Evolutionary conservation across 1,140 invertebrate genomes (phyloP).

Genomic region (Copidosoma floridanum): DNA sequence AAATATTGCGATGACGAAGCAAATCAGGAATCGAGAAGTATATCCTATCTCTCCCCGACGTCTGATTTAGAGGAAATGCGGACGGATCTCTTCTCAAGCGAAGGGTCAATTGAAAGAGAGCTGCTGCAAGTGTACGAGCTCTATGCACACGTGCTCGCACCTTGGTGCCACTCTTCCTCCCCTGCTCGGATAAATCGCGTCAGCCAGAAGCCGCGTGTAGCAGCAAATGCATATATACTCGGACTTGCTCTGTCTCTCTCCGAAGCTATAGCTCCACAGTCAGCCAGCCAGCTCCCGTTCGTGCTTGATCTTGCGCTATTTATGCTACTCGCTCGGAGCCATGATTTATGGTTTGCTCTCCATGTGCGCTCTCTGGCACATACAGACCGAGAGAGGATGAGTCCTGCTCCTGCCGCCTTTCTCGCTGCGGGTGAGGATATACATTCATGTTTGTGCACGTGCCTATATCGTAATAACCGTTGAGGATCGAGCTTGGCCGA

Average conservation of each 20-base stretch:
- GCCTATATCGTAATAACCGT: constrained; percentile 6
- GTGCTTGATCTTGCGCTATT: constrained; percentile 34
- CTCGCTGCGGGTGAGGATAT: too few relatives aligned
- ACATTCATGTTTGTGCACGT: not conserved
- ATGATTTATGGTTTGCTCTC: constrained; percentile 33
- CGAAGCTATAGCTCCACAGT: too few relatives aligned
- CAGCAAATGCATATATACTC: not conserved
- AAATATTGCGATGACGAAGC: too few relatives aligned
- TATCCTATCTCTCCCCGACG: too few relatives aligned
- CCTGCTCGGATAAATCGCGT: constrained; percentile 18
- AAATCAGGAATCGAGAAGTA: too few relatives aligned
- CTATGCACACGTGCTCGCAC: too few relatives aligned
- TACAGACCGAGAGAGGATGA: constrained; percentile 1
- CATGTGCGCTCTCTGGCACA: constrained; percentile 13
- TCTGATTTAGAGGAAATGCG: too few relatives aligned
- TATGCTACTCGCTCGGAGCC: constrained; percentile 31
- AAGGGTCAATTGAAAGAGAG: too few relatives aligned
- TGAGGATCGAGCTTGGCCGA: too few relatives aligned
- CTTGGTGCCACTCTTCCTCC: not conserved
- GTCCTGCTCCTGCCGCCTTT: not conserved
- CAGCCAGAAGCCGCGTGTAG: too few relatives aligned
- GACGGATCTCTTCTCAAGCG: too few relatives aligned
- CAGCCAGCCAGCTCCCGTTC: constrained; percentile 3
- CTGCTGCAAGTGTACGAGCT: too few relatives aligned
- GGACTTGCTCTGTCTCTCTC: not conserved